Evolutionary conservation across 2,888 invertebrate species (phyloP), one percentile per base, ranked within the genome.

Genomic region (Drosophila pseudotalamancana): DNA sequence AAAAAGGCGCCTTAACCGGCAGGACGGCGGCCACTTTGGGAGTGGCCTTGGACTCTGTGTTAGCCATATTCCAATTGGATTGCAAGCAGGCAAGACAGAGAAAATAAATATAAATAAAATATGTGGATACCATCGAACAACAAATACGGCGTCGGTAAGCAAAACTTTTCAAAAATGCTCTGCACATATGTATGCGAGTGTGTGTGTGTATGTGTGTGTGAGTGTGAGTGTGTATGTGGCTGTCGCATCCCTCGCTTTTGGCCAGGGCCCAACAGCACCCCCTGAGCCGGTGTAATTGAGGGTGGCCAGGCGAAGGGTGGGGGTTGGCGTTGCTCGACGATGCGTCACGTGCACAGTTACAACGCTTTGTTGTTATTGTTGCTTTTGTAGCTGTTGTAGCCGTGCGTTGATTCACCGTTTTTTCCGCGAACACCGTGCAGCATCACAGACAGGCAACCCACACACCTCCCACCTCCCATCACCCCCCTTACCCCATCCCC

Each of bases 101-200:
- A 14, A 23, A 14, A 21, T 34, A 14, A 32, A 63, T 37, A 63
- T 37, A 48, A 50, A 45, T 35, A 25, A 32, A 87, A 86, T 80
- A 91, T 91, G 91, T 91, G 91, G 91, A 91, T 91, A 90, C 88
- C 91, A 71, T 90, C 91, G 50, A 91, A 91, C 73, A 91, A 90
- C 77, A 91, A 91, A 89, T 91, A 90, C 87, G 91, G 91, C 77
- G 91, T 91, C 77, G 91, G 91, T 91, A 72, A 91, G 91, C 89
- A 67, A 45, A 60, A 62, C 4, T 51, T 45, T 62, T 59, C 14
- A 53, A 61, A 49, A 68, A 50, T 49, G 43, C 29, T 59, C 35
- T 12, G 34, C 49, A 51, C 23, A 8, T 35, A 6, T 39, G 39
- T 42, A 1, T 23, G 19, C 12, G 19, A 39, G 19, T 34, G 43